Evolutionary conservation across 2,888 invertebrate genomes (phyloP).

Genomic region (Tenthredo mesomela): DNA sequence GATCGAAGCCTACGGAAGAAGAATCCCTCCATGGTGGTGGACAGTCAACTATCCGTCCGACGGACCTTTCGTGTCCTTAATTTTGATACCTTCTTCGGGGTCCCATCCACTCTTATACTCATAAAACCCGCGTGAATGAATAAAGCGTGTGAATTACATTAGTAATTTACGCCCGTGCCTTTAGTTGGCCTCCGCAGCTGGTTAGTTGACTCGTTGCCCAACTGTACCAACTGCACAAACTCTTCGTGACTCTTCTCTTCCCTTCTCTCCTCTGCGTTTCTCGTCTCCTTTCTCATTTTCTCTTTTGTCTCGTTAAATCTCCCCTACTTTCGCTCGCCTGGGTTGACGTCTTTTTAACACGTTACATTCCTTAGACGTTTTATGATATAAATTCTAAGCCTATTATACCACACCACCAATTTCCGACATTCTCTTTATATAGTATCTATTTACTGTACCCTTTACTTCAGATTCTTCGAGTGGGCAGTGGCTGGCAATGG

Average conservation of each 20-base stretch:
- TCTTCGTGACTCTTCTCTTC: not conserved
- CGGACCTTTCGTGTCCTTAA: conserved; percentile 27
- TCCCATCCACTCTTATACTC: conserved; percentile 29
- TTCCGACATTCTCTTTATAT: conserved; percentile 34
- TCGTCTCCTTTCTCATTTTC: not conserved
- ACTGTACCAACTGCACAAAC: conserved; percentile 32
- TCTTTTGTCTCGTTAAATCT: conserved; percentile 21
- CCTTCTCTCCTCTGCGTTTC: not conserved
- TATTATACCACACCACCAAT: conserved; percentile 40
- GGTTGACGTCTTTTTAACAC: conserved; percentile 40
- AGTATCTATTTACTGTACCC: conserved; percentile 26
- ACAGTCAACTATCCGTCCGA: conserved; percentile 13
- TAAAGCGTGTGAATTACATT: conserved; percentile 46
- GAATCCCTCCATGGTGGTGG: conserved; percentile 16
- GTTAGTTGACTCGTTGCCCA: conserved; percentile 35
- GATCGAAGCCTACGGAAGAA: not conserved
- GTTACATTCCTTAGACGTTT: conserved; percentile 38
- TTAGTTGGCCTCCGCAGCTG: not conserved
- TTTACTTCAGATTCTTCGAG: conserved; percentile 20
- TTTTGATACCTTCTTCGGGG: conserved; percentile 40
- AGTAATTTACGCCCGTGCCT: conserved; percentile 44
- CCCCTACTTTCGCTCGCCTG: not conserved
- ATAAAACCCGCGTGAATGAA: conserved; percentile 44
- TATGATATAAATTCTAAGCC: conserved; percentile 33
- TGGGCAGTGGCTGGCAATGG: conserved; percentile 19